phyloP scores from a whole-genome alignment of 2,113 vertebrate genomes.

The Corythaeola cristata region DNA sequence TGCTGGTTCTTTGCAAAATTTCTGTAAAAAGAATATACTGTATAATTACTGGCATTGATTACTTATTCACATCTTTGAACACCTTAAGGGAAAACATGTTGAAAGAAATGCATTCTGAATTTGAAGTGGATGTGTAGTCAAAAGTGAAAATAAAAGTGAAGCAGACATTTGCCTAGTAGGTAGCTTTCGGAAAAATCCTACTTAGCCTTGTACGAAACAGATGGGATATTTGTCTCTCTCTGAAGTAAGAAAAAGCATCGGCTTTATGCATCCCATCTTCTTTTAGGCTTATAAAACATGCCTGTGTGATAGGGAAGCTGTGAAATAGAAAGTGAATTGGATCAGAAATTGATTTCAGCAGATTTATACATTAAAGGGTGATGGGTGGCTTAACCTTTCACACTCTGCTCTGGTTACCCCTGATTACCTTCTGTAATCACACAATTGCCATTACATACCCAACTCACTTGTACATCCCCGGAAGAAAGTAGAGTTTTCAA shows the following conservation, averaged over 20 bases:
- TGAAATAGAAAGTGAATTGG: neutral
- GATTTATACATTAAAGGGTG: neutral
- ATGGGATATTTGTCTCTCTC: conserved; percentile 25
- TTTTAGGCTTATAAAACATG: neutral
- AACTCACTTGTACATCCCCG: neutral
- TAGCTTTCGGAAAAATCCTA: conserved; percentile 20
- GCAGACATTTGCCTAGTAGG: conserved; percentile 15
- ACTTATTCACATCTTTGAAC: conserved; percentile 22
- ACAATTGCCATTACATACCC: neutral
- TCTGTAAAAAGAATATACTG: neutral
- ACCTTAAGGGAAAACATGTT: conserved; percentile 19
- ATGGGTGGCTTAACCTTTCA: neutral
- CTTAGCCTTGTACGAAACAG: neutral
- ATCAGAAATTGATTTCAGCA: neutral
- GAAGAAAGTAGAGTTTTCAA: neutral
- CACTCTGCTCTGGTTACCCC: rapidly evolving
- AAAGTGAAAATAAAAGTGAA: conserved; percentile 42
- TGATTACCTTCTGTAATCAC: neutral
- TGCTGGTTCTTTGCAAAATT: neutral
- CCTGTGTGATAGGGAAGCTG: neutral
- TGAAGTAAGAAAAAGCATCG: conserved; percentile 27
- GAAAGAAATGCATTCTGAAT: conserved; percentile 37
- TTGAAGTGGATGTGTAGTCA: conserved; percentile 21
- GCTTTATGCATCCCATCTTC: conserved; percentile 4
- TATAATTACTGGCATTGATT: conserved; percentile 21